A percentile compares a stretch with the other conserved stretches of the same genome.
Evolutionary conservation across 1,140 invertebrate genomes (phyloP).

Genomic region (Platyura marginata): DNA sequence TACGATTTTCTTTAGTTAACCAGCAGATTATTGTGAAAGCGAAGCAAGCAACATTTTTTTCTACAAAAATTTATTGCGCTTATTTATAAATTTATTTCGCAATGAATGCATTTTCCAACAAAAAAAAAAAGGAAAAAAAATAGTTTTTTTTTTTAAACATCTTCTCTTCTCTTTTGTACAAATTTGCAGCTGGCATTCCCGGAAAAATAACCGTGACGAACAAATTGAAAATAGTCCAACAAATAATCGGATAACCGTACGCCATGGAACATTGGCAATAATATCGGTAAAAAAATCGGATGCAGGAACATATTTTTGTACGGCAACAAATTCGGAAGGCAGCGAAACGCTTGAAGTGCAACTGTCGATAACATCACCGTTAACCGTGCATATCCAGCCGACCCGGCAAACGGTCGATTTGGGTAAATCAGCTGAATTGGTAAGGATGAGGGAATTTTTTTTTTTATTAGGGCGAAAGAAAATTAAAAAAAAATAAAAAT

Average conservation of each 20-base stretch:
- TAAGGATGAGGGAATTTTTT: too few species aligned
- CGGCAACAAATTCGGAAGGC: constrained; percentile 31
- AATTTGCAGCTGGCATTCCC: constrained; percentile 29
- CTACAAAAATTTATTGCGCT: too few species aligned
- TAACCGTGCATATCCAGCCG: constrained; percentile 30
- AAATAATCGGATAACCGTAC: constrained; percentile 26
- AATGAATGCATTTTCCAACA: too few species aligned
- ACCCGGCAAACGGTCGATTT: constrained; percentile 31
- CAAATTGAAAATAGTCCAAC: constrained; percentile 26
- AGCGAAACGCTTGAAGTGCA: constrained; percentile 32
- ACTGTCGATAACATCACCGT: constrained; percentile 27
- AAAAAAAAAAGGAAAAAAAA: too few species aligned
- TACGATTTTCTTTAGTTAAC: too few species aligned
- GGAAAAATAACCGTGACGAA: constrained; percentile 27
- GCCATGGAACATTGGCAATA: constrained; percentile 31
- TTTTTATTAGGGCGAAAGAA: too few species aligned
- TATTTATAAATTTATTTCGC: too few species aligned
- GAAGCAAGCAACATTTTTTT: too few species aligned
- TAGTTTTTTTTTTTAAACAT: too few species aligned
- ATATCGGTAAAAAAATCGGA: constrained; percentile 30
- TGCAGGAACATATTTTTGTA: constrained; percentile 31
- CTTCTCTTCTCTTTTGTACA: too few species aligned
- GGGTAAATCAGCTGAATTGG: constrained; percentile 32
- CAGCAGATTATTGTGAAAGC: too few species aligned
- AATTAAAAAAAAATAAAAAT: too few species aligned